These are phyloP conservation scores for Blera fallax DNA, from an alignment of 2,888 invertebrate species.

Conservation along the genomic window DNA sequence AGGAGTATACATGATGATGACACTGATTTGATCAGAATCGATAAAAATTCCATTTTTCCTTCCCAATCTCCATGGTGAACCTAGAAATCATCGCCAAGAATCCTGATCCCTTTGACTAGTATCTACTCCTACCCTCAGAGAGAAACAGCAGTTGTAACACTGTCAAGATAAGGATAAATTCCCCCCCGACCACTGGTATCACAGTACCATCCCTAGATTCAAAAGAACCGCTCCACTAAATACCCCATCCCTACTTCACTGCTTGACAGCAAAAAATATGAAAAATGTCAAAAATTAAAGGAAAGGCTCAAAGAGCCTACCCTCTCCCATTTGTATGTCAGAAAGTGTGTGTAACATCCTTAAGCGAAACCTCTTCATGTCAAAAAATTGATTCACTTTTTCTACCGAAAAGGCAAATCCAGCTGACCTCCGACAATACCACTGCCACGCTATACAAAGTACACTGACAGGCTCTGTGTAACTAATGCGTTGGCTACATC, in stretches of 20 bases:
- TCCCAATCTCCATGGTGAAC: too few relatives aligned
- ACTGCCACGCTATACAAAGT: neutral
- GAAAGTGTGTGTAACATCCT: constrained; percentile 47
- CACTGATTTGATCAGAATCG: too few relatives aligned
- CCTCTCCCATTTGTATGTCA: constrained; percentile 40
- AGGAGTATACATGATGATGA: too few relatives aligned
- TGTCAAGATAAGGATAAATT: neutral
- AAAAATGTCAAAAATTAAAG: constrained; percentile 31
- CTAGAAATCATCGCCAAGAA: too few relatives aligned
- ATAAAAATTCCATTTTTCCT: too few relatives aligned
- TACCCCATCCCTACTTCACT: constrained; percentile 38
- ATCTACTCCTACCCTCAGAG: too few relatives aligned
- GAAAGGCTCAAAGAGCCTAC: constrained; percentile 2
- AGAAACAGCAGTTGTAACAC: neutral
- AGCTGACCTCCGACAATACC: constrained; percentile 65
- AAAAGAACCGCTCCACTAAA: constrained; percentile 49
- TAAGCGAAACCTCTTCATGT: constrained; percentile 45
- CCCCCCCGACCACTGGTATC: neutral
- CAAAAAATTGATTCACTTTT: constrained; percentile 24
- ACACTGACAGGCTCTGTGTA: constrained; percentile 40
- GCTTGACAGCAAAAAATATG: constrained; percentile 34
- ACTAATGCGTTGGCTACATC: constrained; percentile 55
- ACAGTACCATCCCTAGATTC: neutral
- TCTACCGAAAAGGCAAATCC: constrained; percentile 12
- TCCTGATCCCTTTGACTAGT: too few relatives aligned